Conservation (phyloP, 2,113 vertebrate species). For the Solea solea region DNA sequence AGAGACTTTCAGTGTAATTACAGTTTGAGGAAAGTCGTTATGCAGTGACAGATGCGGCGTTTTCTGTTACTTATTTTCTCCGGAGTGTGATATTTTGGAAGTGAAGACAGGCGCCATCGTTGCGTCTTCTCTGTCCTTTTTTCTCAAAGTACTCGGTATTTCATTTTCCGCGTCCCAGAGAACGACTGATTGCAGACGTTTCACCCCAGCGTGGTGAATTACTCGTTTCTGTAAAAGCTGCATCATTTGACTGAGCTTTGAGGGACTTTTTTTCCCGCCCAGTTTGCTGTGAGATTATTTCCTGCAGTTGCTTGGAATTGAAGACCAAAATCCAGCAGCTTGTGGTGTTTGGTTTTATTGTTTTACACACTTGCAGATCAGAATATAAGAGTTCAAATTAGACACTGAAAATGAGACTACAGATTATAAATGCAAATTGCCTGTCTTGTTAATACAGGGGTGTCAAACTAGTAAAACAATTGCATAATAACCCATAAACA, state of each 20-base stretch:
- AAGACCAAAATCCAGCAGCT: constrained; percentile 2
- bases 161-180: neutral
- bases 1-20: constrained; percentile 43
- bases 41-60: constrained; percentile 22
- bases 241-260: neutral
- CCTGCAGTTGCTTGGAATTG: neutral
- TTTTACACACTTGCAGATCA: neutral
- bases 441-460: too few relatives aligned
- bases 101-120: constrained; percentile 4
- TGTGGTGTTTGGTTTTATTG: neutral
- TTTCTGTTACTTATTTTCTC: constrained; percentile 30
- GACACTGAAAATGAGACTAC: too few relatives aligned
- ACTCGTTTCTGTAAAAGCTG: neutral
- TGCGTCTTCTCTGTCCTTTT: constrained; percentile 14
- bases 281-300: neutral
- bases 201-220: neutral
- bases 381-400: neutral
- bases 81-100: constrained; percentile 33
- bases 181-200: neutral
- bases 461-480: too few relatives aligned
- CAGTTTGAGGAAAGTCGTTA: constrained; percentile 36
- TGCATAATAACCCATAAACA: too few relatives aligned
- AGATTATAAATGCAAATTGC: too few relatives aligned
- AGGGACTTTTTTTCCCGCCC: neutral
- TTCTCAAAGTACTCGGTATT: neutral